Base-by-base conservation (phyloP, 2,113 vertebrate genomes). In the Nymphicus hollandicus region DNA sequence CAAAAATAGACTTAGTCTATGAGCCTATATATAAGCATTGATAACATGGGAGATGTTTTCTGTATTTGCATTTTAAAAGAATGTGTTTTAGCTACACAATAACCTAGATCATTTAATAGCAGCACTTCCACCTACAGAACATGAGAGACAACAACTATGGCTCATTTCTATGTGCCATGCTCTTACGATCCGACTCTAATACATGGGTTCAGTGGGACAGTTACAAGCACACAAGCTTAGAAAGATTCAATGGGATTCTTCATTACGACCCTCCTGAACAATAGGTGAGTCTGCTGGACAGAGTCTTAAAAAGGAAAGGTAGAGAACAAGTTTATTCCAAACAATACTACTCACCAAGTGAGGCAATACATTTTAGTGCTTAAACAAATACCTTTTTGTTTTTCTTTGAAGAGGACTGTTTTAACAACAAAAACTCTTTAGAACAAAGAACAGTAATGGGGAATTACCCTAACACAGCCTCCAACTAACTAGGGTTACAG, bases 261-360 rank as follows among this genome's bases (percentile, higher is more conserved):
- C 31, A 7, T 10, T 22, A 49, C 1, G 8, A 60, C 4, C 41
- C 37, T 41, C 43, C 13, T 4, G 9, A 29, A 55, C 28, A 55
- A 55, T 7, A 5, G 23, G 41, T 31, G 33, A 5, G 0, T 9
- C 76, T 78, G 33, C 37, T 63, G 13, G 11, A 31, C 6, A 17
- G 0, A 0, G 37, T 23, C 44, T 44, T 66, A 35, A 43, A 39
- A 56, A 44, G 33, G 9, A 69, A 14, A 2, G 23, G 44, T 25
- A 60, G 16, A 50, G 43, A 81, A 49, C 7, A 53, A 31, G 28
- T 20, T 50, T 66, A 44, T 56, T 78, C 33, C 23, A 73, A 73
- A 64, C 41, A 56, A 41, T 79, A 50, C 46, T 61, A 12, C 31
- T 35, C 27, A 53, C 8, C 20, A 58, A 53, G 23, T 9, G 43